Evolutionary conservation across 2,797 vertebrate genomes (phyloP).

Genomic region (Forpus xanthops): DNA sequence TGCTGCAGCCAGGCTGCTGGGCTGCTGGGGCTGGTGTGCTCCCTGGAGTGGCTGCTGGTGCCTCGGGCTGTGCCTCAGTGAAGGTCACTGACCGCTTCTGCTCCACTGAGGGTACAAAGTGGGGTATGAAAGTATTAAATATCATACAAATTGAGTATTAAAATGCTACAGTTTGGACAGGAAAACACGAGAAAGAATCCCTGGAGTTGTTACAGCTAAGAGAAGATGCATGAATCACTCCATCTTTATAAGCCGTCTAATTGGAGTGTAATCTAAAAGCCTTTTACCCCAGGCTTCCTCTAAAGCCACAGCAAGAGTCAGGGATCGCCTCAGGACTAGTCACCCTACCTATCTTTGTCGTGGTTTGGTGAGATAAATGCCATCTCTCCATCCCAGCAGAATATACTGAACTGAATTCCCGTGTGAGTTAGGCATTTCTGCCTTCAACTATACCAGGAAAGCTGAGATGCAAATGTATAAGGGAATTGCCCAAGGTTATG

Average conservation of each 20-base stretch:
- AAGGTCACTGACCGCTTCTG: conserved; percentile 97
- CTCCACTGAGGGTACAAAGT: conserved; percentile 73
- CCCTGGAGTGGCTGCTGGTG: conserved; percentile 3
- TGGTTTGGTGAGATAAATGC: neutral
- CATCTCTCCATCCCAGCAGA: neutral
- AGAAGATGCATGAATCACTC: neutral
- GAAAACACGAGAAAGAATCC: neutral
- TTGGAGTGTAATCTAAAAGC: neutral
- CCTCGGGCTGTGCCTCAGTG: conserved; percentile 86
- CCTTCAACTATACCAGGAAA: neutral
- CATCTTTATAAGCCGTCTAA: neutral
- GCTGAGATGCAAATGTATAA: neutral
- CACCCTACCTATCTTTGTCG: neutral
- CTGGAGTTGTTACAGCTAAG: neutral
- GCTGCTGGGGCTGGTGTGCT: conserved; percentile 10
- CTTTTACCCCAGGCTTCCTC: neutral
- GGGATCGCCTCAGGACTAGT: neutral
- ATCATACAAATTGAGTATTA: neutral
- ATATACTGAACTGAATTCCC: neutral
- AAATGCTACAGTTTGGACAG: neutral
- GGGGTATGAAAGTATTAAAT: neutral
- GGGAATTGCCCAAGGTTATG: neutral
- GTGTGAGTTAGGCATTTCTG: neutral
- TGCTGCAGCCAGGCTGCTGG: conserved; percentile 39
- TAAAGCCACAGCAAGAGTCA: neutral